Base-by-base conservation (phyloP, 2,888 invertebrate species). In the Deilephila porcellus region DNA sequence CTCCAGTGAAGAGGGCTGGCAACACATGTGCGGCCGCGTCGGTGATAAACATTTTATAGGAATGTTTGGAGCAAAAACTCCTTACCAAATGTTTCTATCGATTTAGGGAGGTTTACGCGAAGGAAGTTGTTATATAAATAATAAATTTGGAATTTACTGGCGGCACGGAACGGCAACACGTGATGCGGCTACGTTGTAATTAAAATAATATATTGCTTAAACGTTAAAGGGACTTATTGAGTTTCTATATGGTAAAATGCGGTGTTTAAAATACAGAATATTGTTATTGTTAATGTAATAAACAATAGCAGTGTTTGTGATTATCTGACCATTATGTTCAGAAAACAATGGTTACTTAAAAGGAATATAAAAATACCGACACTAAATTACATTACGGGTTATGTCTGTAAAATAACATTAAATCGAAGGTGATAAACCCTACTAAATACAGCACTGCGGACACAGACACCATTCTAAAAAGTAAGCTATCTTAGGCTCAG, bases 41-140 rank as follows among this genome's bases (percentile, higher is more conserved):
- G 90, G 91, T 86, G 94, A 94, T 94, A 94, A 94, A 94, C 93
- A 94, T 94, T 94, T 94, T 94, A 94, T 94, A 91, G 92, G 93
- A 93, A 94, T 93, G 91, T 92, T 88, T 84, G 85, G 86, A 87
- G 91, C 93, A 94, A 94, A 94, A 94, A 94, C 90, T 90, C 82
- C 85, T 79, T 88, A 88, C 93, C 93, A 92, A 93, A 93, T 93
- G 93, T 92, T 86, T 88, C 86, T 86, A 88, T 90, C 88, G 87
- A 91, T 91, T 90, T 89, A 83, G 89, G 90, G 86, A 77, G 86
- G 85, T 87, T 85, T 80, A 84, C 71, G 82, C 81, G 82, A 83
- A 93, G 94, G 94, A 94, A 93, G 93, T 91, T 90, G 90, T 91
- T 88, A 90, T 92, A 90, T 89, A 87, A 87, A 91, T 88, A 88